These are phyloP conservation scores for Erebia palarica DNA, from an alignment of 2,888 invertebrate genomes.

Conservation along the genomic window DNA sequence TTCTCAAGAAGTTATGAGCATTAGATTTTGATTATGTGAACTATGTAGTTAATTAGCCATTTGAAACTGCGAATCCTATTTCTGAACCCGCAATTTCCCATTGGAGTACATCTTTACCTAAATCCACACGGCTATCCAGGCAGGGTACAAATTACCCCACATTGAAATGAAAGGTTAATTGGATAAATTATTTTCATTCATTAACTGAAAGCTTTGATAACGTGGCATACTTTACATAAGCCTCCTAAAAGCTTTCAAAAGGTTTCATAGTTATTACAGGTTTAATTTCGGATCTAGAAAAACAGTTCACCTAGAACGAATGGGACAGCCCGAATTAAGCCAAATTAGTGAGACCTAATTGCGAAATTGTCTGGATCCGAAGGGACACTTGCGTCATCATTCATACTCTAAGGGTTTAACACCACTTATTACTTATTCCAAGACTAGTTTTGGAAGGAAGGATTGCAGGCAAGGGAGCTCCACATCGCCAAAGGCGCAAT, in stretches of 20 bases:
- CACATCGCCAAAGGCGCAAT: too few relatives aligned
- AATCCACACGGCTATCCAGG: neutral
- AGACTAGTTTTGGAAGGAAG: too few relatives aligned
- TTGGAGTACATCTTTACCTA: neutral
- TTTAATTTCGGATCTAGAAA: conserved; percentile 2
- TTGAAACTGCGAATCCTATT: neutral
- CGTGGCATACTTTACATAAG: too few relatives aligned
- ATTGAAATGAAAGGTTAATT: neutral
- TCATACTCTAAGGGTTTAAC: conserved; percentile 15
- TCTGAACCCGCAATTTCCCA: neutral
- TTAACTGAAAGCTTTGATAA: neutral
- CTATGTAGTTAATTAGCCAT: neutral
- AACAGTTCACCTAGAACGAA: conserved; percentile 4
- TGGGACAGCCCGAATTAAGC: conserved; percentile 27
- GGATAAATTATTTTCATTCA: neutral
- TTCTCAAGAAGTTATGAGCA: too few relatives aligned
- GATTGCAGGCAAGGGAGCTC: too few relatives aligned
- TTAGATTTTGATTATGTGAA: too few relatives aligned
- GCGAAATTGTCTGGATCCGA: conserved; percentile 46
- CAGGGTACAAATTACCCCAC: neutral
- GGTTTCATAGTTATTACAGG: neutral
- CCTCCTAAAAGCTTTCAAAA: neutral
- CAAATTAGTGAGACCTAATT: conserved; percentile 46
- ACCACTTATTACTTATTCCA: neutral
- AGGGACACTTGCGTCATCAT: conserved; percentile 38